Base-by-base conservation (phyloP, 2,113 vertebrate genomes). In the Caranx ignobilis region DNA sequence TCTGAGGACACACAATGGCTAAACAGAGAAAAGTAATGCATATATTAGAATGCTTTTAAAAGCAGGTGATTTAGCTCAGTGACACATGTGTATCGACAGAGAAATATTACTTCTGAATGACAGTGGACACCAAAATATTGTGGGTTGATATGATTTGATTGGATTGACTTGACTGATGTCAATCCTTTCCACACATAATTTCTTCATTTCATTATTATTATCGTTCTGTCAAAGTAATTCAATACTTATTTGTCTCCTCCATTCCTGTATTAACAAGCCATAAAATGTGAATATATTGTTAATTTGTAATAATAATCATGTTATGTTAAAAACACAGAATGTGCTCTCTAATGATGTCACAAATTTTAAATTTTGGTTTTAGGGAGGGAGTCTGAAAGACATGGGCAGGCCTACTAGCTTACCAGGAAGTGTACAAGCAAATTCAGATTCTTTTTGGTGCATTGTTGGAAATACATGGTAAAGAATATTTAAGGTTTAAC, bases 21-120 rank as follows among this genome's bases (percentile, higher is more conserved):
- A 57, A 1, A 57, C 72, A 85, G 64, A 73, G 74, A 62, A 79
- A 91, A 86, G 75, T 79, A 87, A 90, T 90, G 86, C 66, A 91
- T 88, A 80, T 71, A 88, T 92, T 80, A 88, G 54, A 87, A 78
- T 64, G 70, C 71, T 83, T 88, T 91, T 88, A 84, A 79, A 88
- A 61, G 43, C 56, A 60, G 39, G 56, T 43, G 55, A 77, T 84
- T 83, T 71, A 43, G 57, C 75, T 55, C 34, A 54, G 59, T 43
- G 19, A 19, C 3, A 34, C 37, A 71, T 11, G 15, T 31, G 16
- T 64, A 59, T 32, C 16, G 26, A 13, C 31, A 45, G 16, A 72
- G 39, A 78, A 68, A 71, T 19, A 78, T 66, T 50, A 69, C 45
- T 18, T 26, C 68, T 76, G 75, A 87, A 85, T 88, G 76, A 81